Evolutionary conservation across 2,113 vertebrate species (phyloP), one percentile per base, ranked within the genome.

Genomic region (Motacilla alba): DNA sequence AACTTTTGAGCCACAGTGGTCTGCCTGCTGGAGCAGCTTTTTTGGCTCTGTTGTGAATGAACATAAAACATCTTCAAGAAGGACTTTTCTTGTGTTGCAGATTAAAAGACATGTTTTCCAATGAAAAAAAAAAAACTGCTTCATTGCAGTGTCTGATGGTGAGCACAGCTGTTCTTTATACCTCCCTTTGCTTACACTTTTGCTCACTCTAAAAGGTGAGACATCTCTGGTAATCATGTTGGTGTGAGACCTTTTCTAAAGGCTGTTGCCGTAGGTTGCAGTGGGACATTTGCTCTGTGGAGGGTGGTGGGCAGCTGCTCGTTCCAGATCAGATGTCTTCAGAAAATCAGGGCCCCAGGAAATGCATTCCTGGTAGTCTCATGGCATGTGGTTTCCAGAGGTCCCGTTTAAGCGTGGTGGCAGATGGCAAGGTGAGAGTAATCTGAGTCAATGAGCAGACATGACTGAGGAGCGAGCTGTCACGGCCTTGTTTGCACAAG

Each of bases 251-350:
- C 24, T 82, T 84, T 41, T 31, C 41, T 59, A 10, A 72, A 39
- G 1, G 8, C 7, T 41, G 39, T 46, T 74, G 55, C 76, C 1
- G 0, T 3, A 41, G n/a, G 39, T 30, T 58, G 28, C 1, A 2
- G 41, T 27, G 41, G 56, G 41, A 15, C 7, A 2, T 35, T 30
- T 62, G 35, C 28, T 74, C 46, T 27, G 46, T 22, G 39, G 13
- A n/a, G 28, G 3, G 14, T 28, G 44, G 9, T n/a, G 50, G n/a
- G 41, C 20, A 39, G 18, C 59, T 4, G 31, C 21, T 83, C 6
- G 0, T 44, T 87, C 37, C 27, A 52, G 37, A 39, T 22, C 1
- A 1, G 41, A 11, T 41, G 21, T 33, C 17, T 28, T 82, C 37
- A 31, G 43, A 63, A 90, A 70, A 47, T 28, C 33, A 33, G 5